Evolutionary conservation across 2,888 invertebrate genomes (phyloP), one percentile per base, ranked within the genome.

Genomic region (Tanytarsus gracilentus): DNA sequence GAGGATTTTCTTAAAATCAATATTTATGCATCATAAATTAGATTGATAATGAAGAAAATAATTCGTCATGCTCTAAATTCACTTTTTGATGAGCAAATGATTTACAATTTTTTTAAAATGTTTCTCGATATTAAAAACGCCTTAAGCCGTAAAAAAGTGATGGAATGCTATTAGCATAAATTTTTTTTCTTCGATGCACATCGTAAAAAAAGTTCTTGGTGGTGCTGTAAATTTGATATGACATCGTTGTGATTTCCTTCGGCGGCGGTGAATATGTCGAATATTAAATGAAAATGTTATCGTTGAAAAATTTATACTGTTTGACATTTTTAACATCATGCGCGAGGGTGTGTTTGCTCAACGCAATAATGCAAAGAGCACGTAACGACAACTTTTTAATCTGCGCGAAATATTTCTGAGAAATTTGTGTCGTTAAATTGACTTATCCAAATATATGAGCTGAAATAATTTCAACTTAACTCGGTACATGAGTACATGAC

Each of bases 101-200:
- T 58, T 48, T 48, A 58, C 58, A 18, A 44, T 21, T 9, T 11
- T 44, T 18, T 44, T 18, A 44, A 44, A 44, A 44, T 44, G 44
- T 23, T 23, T 44, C 23, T 44, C 44, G 44, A 44, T 40, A 27
- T 58, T 56, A 40, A 58, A 58, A 58, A 58, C 48, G 44, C 58
- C 30, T 48, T 23, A 48, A 58, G 48, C 25, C 27, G 48, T 58
- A 58, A 58, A 55, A 52, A 44, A 58, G 44, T 58, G 58, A 58
- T 58, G 58, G 40, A 58, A 58, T 48, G 26, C 48, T 58, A 58
- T 58, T 58, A 58, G 58, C 58, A 58, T 58, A 58, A 58, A 58
- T 58, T 58, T 55, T 48, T 29, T 36, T 14, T 21, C 27, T 21
- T 16, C 58, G 39, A 16, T 48, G 44, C 58, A 14, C 25, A 40